phyloP scores from a whole-genome alignment of 2,888 invertebrate species.

The Amitus sp. region DNA sequence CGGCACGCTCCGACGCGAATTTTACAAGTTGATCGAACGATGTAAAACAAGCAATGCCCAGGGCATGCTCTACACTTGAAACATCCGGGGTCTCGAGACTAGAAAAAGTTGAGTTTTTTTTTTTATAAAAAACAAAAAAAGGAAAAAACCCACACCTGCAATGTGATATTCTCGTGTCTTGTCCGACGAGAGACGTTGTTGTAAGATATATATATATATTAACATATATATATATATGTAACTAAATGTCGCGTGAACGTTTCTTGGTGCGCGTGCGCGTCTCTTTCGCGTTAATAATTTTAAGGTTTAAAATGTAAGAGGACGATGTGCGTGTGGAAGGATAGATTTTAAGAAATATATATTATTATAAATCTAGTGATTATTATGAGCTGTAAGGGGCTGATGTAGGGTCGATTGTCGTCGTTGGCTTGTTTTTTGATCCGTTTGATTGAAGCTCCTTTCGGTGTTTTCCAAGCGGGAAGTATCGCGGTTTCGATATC shows the following conservation, averaged over 20 bases:
- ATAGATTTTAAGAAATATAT: background rate
- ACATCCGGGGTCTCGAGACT: constrained; percentile 13
- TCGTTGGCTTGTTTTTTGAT: constrained; percentile 23
- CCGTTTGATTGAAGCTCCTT: constrained; percentile 19
- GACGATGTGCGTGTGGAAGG: background rate
- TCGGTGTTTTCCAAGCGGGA: constrained; percentile 33
- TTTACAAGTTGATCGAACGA: too few relatives aligned
- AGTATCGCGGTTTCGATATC: too few relatives aligned
- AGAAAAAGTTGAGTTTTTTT: constrained; percentile 26
- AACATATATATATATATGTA: too few relatives aligned
- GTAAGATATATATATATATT: constrained; percentile 52
- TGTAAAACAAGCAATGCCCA: background rate
- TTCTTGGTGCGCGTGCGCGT: constrained; percentile 5
- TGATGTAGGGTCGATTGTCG: constrained; percentile 20
- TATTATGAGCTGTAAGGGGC: too few relatives aligned
- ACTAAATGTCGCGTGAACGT: constrained; percentile 39
- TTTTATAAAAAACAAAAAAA: too few relatives aligned
- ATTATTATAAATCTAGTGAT: background rate
- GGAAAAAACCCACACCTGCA: constrained; percentile 54
- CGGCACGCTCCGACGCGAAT: background rate
- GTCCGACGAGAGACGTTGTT: constrained; percentile 63
- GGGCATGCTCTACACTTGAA: constrained; percentile 19
- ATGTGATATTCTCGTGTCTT: constrained; percentile 66
- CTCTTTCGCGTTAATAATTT: constrained; percentile 24
- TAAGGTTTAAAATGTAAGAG: constrained; percentile 10